These are phyloP conservation scores for Turnix velox DNA, from an alignment of 2,113 vertebrate genomes.

Conservation along the genomic window DNA sequence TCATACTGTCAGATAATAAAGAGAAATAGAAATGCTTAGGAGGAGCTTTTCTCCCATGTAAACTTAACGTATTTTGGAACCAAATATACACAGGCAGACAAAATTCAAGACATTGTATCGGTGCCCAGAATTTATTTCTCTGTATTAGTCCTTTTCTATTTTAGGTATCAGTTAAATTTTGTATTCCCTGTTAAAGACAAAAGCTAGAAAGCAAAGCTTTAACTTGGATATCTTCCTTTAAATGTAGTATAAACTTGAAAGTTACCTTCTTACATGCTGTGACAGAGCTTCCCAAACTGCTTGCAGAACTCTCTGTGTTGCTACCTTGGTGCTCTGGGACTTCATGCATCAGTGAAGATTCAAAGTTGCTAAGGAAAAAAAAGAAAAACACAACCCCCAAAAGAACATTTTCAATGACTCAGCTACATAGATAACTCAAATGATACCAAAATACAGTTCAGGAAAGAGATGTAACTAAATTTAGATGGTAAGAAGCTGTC, in stretches of 20 bases:
- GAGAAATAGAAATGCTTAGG: background rate
- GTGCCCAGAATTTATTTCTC: background rate
- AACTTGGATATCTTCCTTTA: background rate
- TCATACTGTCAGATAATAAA: background rate
- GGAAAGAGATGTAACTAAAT: background rate
- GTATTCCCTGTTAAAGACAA: background rate
- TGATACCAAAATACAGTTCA: background rate
- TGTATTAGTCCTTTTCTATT: background rate
- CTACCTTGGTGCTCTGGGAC: slow-evolving; percentile 66
- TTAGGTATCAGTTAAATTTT: background rate
- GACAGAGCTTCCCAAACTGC: slow-evolving; percentile 79
- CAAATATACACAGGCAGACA: background rate
- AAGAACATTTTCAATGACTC: slow-evolving; percentile 33
- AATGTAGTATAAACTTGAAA: background rate
- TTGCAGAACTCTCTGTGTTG: slow-evolving; percentile 70
- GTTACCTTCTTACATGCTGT: slow-evolving; percentile 94
- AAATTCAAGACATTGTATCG: background rate
- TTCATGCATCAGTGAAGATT: slow-evolving; percentile 85
- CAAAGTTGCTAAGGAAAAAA: slow-evolving; percentile 77
- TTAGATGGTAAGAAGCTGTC: background rate
- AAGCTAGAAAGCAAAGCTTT: background rate
- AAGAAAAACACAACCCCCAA: slow-evolving; percentile 44
- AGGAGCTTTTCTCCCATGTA: background rate
- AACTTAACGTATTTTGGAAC: background rate
- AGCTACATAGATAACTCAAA: background rate